A percentile compares a stretch with the other conserved stretches of the same genome.
Evolutionary conservation across 2,888 invertebrate species (phyloP).

Genomic region (Sphaeridia pumilis): DNA sequence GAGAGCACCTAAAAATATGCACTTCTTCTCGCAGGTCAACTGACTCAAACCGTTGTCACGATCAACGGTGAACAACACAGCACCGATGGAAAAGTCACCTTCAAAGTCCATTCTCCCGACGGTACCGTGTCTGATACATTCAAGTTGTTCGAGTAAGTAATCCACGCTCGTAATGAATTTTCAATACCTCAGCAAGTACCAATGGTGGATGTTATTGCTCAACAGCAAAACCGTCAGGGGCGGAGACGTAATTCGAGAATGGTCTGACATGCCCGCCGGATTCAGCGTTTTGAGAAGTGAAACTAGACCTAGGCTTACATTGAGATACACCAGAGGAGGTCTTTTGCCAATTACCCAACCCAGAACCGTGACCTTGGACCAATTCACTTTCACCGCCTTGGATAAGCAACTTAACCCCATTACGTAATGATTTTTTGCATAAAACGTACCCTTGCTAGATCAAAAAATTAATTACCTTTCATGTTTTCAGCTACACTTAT

Average conservation of each 20-base stretch:
- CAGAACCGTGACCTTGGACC: slow-evolving; percentile 21
- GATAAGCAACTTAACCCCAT: slow-evolving; percentile 18
- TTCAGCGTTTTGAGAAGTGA: slow-evolving; percentile 16
- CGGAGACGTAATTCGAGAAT: slow-evolving; percentile 22
- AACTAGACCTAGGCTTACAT: slow-evolving; percentile 16
- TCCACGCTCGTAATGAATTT: no score
- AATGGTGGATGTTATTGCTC: no score
- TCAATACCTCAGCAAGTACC: no score
- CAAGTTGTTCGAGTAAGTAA: slow-evolving; percentile 18
- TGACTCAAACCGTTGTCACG: slow-evolving; percentile 20
- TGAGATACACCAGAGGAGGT: slow-evolving; percentile 28
- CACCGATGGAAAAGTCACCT: slow-evolving; percentile 24
- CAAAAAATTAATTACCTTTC: not conserved
- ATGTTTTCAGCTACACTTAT: slow-evolving; percentile 18
- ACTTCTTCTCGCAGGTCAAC: slow-evolving; percentile 26
- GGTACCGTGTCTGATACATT: slow-evolving; percentile 21
- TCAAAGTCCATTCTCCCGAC: slow-evolving; percentile 16
- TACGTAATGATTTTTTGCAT: no score
- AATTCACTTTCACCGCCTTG: slow-evolving; percentile 19
- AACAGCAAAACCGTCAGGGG: slow-evolving; percentile 22
- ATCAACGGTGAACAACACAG: slow-evolving; percentile 18
- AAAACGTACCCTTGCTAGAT: no score
- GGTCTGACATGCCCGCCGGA: slow-evolving; percentile 30
- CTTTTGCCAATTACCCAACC: slow-evolving; percentile 27
- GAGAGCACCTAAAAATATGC: not conserved